Base-by-base conservation (phyloP, 1,140 invertebrate species). In the Battus philenor region DNA sequence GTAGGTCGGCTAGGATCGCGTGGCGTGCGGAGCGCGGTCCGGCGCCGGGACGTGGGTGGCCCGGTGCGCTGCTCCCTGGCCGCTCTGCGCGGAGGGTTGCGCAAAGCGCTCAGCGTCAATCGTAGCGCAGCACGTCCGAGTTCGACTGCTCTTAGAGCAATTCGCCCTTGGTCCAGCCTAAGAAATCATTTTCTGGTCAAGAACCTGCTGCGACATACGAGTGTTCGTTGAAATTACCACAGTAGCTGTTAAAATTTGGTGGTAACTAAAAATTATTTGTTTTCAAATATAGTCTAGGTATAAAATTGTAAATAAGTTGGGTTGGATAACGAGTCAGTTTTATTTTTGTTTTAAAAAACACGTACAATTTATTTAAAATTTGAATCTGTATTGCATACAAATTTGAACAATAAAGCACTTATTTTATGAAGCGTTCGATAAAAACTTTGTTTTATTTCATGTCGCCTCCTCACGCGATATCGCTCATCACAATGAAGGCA, bases 401-500 rank as follows among this genome's bases (percentile, higher is more conserved):
- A 68, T 68, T 69, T 68, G 76, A 76, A 76, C 74, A 82, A 76
- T 82, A 82, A 82, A 82, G 74, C 75, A 82, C 78, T 79, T 78
- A 82, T 78, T 82, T 82, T 79, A 80, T 72, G 74, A 76, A 71
- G 60, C 64, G 67, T 75, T 73, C 58, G 54, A 62, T 62, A 57
- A 60, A 44, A 54, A 33, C 33, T 50, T 52, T 54, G 56, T 64
- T 64, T 52, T 53, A 60, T 63, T 46, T 32, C n/a, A 22, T n/a
- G 2, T 31, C 13, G 7, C 29, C 13, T 11, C 2, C 16, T n/a
- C n/a, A n/a, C n/a, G n/a, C n/a, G n/a, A n/a, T n/a, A n/a, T n/a
- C n/a, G n/a, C n/a, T n/a, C n/a, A n/a, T n/a, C n/a, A n/a, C n/a
- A n/a, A n/a, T n/a, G n/a, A n/a, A n/a, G n/a, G n/a, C n/a, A n/a